Evolutionary conservation across 2,113 vertebrate species (phyloP).

Genomic region (Panthera leo): DNA sequence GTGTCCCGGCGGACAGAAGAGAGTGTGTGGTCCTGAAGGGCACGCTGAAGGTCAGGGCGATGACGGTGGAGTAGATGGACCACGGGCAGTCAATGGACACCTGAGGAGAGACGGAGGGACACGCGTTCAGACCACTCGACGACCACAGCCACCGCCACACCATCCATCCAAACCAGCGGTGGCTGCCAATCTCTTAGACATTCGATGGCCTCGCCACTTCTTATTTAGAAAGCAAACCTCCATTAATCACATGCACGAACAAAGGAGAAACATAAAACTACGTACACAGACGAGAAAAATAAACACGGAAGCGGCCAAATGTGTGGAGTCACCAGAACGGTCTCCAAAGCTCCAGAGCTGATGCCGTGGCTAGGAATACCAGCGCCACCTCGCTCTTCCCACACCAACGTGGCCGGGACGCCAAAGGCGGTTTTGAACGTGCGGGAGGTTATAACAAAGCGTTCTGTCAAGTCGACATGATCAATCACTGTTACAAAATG

Average conservation of each 20-base stretch:
- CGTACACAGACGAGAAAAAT: background rate
- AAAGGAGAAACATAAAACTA: background rate
- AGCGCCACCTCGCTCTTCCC: accelerated
- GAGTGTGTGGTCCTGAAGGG: slow-evolving; percentile 95
- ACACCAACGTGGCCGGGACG: accelerated
- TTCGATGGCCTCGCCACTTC: no score
- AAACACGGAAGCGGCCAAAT: accelerated
- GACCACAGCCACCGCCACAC: no score
- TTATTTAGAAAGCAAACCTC: background rate
- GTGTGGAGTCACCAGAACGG: accelerated
- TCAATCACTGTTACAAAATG: background rate
- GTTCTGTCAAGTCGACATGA: background rate
- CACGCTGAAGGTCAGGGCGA: slow-evolving; percentile 95
- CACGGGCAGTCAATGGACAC: slow-evolving; percentile 98
- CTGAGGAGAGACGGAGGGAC: slow-evolving; percentile 80
- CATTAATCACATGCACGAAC: background rate
- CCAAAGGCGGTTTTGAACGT: accelerated
- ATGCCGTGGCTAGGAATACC: accelerated
- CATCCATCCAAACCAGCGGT: background rate
- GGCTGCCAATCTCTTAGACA: background rate
- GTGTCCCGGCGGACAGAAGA: slow-evolving; percentile 93
- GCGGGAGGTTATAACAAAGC: background rate
- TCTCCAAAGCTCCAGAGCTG: accelerated
- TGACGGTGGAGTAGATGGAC: slow-evolving; percentile 98
- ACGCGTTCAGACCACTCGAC: background rate